phyloP scores from a whole-genome alignment of 2,888 invertebrate species.

The Chymomyza fuscimana region DNA sequence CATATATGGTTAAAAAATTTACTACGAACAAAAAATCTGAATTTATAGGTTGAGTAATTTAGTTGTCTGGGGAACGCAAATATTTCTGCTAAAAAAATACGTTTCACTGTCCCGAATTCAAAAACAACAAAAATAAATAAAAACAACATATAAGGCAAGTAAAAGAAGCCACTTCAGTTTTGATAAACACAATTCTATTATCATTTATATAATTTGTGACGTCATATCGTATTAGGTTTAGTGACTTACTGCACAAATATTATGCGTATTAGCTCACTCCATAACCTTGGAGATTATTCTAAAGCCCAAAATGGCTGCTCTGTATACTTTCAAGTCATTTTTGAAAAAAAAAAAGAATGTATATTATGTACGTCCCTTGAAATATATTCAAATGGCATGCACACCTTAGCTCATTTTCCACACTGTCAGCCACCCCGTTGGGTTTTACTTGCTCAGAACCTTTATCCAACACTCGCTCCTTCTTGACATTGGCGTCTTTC shows the following conservation, averaged over 20 bases:
- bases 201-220: too few species aligned
- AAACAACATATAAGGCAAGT: too few species aligned
- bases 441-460: slow-evolving; percentile 19
- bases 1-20: too few species aligned
- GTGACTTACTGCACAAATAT: background rate
- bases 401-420: slow-evolving; percentile 66
- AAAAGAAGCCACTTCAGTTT: too few species aligned
- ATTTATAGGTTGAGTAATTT: too few species aligned
- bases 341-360: slow-evolving; percentile 2
- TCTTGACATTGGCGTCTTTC: slow-evolving; percentile 56
- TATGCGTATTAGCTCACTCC: background rate
- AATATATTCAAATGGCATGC: slow-evolving; percentile 63
- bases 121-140: too few species aligned
- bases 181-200: too few species aligned
- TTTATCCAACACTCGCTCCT: slow-evolving; percentile 45
- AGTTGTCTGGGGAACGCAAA: too few species aligned
- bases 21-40: too few species aligned
- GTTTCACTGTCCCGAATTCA: too few species aligned
- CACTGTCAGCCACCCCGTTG: slow-evolving; percentile 22
- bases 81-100: too few species aligned
- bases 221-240: too few species aligned
- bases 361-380: slow-evolving; percentile 21
- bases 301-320: background rate
- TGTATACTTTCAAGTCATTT: background rate
- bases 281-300: background rate